Conservation (phyloP, 2,888 invertebrate genomes). For the Elmis aenea region DNA sequence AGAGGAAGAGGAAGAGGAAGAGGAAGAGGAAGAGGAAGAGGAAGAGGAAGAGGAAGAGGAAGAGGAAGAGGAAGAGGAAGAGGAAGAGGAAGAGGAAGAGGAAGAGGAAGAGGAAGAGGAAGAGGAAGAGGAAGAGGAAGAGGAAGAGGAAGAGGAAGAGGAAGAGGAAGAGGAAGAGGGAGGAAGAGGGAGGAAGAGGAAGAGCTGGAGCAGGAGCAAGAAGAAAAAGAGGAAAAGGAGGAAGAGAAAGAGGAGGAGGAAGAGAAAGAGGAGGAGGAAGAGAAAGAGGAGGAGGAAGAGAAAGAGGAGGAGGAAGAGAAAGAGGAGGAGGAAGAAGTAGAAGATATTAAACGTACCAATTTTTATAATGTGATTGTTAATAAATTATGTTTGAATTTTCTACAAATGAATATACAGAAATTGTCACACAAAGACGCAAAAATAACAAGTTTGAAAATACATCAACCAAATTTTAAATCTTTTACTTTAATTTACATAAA, state of each 20-base stretch:
- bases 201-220: slow-evolving; percentile 2
- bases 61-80: slow-evolving; percentile 3
- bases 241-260: not conserved
- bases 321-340: not conserved
- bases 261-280: not conserved
- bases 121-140: not conserved
- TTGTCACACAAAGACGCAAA: too few relatives aligned
- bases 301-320: not conserved
- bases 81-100: slow-evolving; percentile 1
- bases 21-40: too few relatives aligned
- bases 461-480: too few relatives aligned
- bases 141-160: not conserved
- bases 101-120: not conserved
- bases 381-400: too few relatives aligned
- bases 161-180: not conserved
- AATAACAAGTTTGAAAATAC: too few relatives aligned
- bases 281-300: not conserved
- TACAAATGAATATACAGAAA: too few relatives aligned
- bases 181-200: not conserved
- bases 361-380: too few relatives aligned
- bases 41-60: too few relatives aligned
- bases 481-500: too few relatives aligned
- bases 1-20: too few relatives aligned
- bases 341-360: too few relatives aligned
- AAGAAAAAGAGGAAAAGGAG: slow-evolving; percentile 4